Evolutionary conservation across 2,113 vertebrate species (phyloP).

Genomic region (Rhinolophus sinicus): DNA sequence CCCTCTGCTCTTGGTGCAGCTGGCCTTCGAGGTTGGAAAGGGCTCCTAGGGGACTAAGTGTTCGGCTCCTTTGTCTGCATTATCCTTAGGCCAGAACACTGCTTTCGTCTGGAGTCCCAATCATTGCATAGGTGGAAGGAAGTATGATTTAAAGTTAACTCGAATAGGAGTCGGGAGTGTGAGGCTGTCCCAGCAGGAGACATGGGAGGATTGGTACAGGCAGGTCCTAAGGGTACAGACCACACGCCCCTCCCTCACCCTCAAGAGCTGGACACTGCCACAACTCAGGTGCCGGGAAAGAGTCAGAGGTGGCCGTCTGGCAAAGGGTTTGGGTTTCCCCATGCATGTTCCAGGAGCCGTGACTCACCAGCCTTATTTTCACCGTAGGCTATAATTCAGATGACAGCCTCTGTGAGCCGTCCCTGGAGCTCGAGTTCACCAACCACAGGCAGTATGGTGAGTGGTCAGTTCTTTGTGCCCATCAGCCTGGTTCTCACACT

Average conservation of each 20-base stretch:
- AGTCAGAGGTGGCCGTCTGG: accelerated
- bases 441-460: conserved; percentile 65
- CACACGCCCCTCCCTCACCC: accelerated
- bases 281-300: accelerated
- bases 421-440: conserved; percentile 54
- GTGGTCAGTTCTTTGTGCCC: accelerated
- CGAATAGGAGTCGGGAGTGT: accelerated
- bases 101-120: neutral
- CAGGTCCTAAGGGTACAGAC: neutral
- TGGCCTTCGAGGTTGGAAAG: neutral
- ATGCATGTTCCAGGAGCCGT: neutral
- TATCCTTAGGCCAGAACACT: neutral
- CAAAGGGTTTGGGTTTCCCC: neutral
- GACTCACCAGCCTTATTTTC: neutral
- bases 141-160: too few species aligned
- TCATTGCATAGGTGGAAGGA: neutral
- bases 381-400: conserved; percentile 50
- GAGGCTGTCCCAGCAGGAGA: neutral
- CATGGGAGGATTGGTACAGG: neutral
- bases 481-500: neutral
- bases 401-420: conserved; percentile 61
- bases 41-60: neutral
- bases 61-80: neutral
- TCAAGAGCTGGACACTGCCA: accelerated
- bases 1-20: neutral